These are phyloP conservation scores for Oreochromis tanganicae DNA, from an alignment of 2,113 vertebrate species.

Conservation along the genomic window DNA sequence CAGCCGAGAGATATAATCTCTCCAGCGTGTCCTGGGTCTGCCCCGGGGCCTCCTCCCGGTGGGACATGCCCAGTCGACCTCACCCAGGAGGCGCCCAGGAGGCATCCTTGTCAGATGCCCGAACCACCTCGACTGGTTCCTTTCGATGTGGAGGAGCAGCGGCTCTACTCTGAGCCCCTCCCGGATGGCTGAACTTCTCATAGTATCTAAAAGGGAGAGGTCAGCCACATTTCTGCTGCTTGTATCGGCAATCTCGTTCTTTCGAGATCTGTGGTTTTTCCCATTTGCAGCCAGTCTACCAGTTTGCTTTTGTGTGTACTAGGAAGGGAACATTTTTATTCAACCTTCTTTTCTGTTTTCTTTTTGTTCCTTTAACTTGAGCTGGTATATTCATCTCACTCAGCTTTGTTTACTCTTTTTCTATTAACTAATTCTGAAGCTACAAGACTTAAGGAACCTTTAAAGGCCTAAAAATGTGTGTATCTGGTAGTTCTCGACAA, in stretches of 20 bases:
- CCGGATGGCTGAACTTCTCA: fast-evolving
- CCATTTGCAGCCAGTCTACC: background rate
- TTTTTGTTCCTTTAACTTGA: background rate
- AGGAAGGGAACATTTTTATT: background rate
- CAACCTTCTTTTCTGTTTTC: background rate
- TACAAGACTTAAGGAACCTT: background rate
- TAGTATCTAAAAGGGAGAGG: background rate
- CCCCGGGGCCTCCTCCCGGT: too few species aligned
- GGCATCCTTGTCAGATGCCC: background rate
- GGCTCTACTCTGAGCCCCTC: background rate
- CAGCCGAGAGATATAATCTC: too few species aligned
- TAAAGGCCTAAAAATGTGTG: background rate
- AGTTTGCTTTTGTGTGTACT: background rate
- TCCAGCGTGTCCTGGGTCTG: too few species aligned
- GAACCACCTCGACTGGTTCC: fast-evolving
- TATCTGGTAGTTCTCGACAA: background rate
- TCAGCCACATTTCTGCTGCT: background rate
- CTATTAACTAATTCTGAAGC: background rate
- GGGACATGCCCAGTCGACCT: too few species aligned
- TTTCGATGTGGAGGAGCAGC: background rate
- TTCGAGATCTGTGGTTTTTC: background rate
- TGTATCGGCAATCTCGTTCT: background rate
- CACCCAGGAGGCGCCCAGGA: fast-evolving
- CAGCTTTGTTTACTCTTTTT: background rate
- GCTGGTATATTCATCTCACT: background rate